phyloP scores from a whole-genome alignment of 2,888 invertebrate species.

The Amiota communis region DNA sequence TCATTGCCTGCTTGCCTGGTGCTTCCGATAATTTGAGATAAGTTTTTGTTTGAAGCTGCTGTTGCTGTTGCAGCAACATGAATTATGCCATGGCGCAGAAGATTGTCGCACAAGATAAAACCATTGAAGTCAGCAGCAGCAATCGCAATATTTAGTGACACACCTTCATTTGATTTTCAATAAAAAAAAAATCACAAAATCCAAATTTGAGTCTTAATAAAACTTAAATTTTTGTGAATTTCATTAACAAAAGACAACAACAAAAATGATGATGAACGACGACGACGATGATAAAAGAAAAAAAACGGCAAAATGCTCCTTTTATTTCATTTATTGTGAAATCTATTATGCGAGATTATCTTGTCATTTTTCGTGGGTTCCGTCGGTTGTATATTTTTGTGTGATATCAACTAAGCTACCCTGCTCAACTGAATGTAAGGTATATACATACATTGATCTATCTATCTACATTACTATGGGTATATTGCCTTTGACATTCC shows the following conservation, averaged over 20 bases:
- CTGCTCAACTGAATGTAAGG: too few relatives aligned
- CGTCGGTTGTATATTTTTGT: too few relatives aligned
- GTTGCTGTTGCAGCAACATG: background rate
- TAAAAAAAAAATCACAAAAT: background rate
- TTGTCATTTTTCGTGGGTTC: background rate
- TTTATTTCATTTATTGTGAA: background rate
- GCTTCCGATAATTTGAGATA: slow-evolving; percentile 27
- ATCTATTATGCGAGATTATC: slow-evolving; percentile 11
- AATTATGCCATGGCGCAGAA: background rate
- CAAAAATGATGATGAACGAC: background rate
- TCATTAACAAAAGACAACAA: slow-evolving; percentile 22
- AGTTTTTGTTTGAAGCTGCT: background rate
- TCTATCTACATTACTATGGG: too few relatives aligned
- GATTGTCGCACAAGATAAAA: slow-evolving; percentile 19
- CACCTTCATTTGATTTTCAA: slow-evolving; percentile 17
- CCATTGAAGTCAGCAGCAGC: background rate
- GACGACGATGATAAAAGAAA: background rate
- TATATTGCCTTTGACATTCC: background rate
- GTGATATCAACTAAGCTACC: too few relatives aligned
- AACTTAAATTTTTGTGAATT: slow-evolving; percentile 16
- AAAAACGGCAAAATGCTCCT: background rate
- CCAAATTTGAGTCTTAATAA: background rate
- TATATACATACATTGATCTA: too few relatives aligned
- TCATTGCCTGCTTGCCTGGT: background rate
- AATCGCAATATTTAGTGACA: background rate